Evolutionary conservation across 2,113 vertebrate genomes (phyloP).

Genomic region (Scalopus aquaticus): DNA sequence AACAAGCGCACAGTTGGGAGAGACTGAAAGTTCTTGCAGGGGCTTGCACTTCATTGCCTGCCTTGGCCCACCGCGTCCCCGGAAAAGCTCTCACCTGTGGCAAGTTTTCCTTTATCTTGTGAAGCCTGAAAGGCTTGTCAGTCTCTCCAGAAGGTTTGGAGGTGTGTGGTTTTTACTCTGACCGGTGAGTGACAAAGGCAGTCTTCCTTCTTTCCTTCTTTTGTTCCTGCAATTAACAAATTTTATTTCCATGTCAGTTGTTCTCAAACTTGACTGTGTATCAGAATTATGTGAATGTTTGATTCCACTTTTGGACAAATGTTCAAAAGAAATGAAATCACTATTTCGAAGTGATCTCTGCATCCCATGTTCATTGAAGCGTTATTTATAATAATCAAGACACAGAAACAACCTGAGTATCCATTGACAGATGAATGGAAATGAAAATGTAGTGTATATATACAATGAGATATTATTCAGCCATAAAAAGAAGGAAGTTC

Average conservation of each 20-base stretch:
- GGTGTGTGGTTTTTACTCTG: too few species aligned
- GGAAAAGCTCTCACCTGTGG: fast-evolving
- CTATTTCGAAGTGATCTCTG: background rate
- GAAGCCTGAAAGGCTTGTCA: background rate
- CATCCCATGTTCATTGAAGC: background rate
- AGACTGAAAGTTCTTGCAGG: too few species aligned
- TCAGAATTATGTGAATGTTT: fast-evolving
- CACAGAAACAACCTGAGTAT: too few species aligned
- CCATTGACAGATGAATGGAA: background rate
- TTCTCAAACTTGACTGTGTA: background rate
- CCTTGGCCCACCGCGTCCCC: fast-evolving
- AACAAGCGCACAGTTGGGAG: background rate
- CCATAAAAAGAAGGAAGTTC: background rate
- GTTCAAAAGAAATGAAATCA: background rate
- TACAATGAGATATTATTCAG: background rate
- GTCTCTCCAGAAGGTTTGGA: background rate
- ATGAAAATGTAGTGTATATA: background rate
- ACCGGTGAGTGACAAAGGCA: background rate
- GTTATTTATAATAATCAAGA: background rate
- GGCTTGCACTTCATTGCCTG: too few species aligned
- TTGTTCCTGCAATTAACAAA: background rate
- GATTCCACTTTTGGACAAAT: background rate
- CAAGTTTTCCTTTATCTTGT: background rate
- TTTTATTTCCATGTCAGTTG: background rate
- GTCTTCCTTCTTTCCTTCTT: background rate